Percentiles rank a stretch among this genome's conserved stretches.
Conservation (phyloP, 2,797 vertebrate species). For the Mus minutoides region DNA sequence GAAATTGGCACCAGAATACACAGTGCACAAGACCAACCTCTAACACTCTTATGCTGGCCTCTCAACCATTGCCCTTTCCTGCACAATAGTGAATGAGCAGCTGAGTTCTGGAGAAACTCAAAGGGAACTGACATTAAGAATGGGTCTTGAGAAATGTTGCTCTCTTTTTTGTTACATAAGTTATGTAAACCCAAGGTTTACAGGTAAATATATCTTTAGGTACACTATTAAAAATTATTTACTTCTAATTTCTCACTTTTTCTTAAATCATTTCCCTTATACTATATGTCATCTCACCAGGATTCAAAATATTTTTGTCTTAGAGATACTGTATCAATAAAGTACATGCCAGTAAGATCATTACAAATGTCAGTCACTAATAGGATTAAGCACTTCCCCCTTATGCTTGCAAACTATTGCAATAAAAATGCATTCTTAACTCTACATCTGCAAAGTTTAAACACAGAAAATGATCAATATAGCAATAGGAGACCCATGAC, state of each 20-base stretch:
- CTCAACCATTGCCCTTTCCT: not conserved
- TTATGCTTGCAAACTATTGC: not conserved
- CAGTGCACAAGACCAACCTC: not conserved
- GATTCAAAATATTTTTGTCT: constrained; percentile 43
- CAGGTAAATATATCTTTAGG: not conserved
- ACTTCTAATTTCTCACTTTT: constrained; percentile 25
- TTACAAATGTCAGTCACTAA: constrained; percentile 14
- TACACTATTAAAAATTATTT: not conserved
- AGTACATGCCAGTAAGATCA: constrained; percentile 7
- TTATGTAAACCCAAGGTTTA: not conserved
- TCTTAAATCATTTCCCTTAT: not conserved
- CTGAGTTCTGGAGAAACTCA: not conserved
- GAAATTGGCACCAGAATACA: not conserved
- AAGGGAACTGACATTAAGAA: not conserved
- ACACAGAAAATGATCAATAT: constrained; percentile 26
- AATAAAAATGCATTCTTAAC: not conserved
- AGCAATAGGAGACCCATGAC: not conserved
- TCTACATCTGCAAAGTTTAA: not conserved
- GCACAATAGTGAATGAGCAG: too few species aligned
- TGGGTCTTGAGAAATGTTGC: not conserved
- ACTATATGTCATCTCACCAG: not conserved
- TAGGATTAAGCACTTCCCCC: constrained; percentile 32
- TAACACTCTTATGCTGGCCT: not conserved
- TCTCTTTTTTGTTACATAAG: not conserved
- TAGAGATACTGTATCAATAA: constrained; percentile 23